A percentile compares a stretch with the other conserved stretches of the same genome.
phyloP scores from a whole-genome alignment of 2,113 vertebrate species.

The Haliaeetus leucogaster region DNA sequence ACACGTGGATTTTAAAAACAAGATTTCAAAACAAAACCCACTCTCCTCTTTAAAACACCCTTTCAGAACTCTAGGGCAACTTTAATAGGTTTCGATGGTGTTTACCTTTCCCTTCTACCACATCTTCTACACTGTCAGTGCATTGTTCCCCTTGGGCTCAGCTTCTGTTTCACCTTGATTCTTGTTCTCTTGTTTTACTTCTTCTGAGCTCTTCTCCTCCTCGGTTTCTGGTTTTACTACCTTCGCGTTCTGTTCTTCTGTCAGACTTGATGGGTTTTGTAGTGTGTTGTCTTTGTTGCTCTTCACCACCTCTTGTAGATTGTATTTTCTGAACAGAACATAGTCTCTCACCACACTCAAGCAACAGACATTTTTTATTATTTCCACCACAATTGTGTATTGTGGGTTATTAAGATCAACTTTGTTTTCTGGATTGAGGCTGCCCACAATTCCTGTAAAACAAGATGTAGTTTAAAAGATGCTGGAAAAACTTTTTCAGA shows the following conservation, averaged over 20 bases:
- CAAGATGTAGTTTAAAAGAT: not conserved
- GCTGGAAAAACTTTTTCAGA: not conserved
- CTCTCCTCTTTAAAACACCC: not conserved
- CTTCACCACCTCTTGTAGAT: slow-evolving; percentile 92
- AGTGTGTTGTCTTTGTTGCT: slow-evolving; percentile 51
- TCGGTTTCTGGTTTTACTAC: not conserved
- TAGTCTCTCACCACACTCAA: slow-evolving; percentile 93
- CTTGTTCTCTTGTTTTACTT: slow-evolving; percentile 19
- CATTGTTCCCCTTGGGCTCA: slow-evolving; percentile 22
- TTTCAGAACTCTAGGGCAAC: not conserved
- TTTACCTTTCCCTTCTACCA: not conserved
- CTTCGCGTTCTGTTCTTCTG: not conserved
- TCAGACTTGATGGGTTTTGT: not conserved
- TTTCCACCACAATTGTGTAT: slow-evolving; percentile 91
- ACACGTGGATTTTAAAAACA: not conserved
- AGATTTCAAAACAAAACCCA: slow-evolving; percentile 11
- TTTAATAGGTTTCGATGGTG: not conserved
- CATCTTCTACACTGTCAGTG: not conserved
- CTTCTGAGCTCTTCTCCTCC: not conserved
- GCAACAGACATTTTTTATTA: slow-evolving; percentile 93
- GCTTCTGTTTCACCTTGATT: not conserved
- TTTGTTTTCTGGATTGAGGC: slow-evolving; percentile 91
- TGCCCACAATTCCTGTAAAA: slow-evolving; percentile 84
- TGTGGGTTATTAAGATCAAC: slow-evolving; percentile 91
- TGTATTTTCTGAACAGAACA: slow-evolving; percentile 89